Conservation (phyloP, 2,113 vertebrate genomes). For the Galeopterus variegatus region DNA sequence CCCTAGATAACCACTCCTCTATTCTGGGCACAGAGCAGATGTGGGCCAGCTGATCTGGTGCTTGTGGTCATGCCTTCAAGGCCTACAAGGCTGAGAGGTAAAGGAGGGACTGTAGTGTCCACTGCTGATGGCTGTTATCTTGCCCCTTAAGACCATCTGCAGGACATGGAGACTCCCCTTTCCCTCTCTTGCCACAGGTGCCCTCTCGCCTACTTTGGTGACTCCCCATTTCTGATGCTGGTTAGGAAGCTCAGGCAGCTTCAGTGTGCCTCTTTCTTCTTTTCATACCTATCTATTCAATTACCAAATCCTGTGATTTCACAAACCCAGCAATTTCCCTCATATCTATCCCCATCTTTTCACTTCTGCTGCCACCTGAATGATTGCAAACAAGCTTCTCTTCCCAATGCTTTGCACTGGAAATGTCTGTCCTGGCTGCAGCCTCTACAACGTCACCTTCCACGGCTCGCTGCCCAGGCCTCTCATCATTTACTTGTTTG, state of each 20-base stretch:
- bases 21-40: neutral
- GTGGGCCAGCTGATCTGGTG: neutral
- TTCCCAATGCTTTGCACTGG: constrained; percentile 59
- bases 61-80: neutral
- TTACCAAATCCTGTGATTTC: neutral
- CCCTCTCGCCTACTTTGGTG: neutral
- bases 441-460: neutral
- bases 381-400: neutral
- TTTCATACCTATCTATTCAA: neutral
- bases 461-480: neutral
- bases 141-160: neutral
- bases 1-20: neutral
- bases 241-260: constrained; percentile 22
- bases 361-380: constrained; percentile 4
- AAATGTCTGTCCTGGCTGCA: neutral
- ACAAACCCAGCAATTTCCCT: neutral
- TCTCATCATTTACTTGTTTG: constrained; percentile 57
- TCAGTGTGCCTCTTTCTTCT: neutral
- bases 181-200: neutral
- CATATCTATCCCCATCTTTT: neutral
- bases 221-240: neutral
- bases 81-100: neutral
- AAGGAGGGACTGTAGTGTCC: neutral
- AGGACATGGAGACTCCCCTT: neutral
- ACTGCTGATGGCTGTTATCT: neutral